A percentile compares a stretch with the other conserved stretches of the same genome.
phyloP scores from a whole-genome alignment of 2,888 invertebrate genomes.

The Microchrysa polita region DNA sequence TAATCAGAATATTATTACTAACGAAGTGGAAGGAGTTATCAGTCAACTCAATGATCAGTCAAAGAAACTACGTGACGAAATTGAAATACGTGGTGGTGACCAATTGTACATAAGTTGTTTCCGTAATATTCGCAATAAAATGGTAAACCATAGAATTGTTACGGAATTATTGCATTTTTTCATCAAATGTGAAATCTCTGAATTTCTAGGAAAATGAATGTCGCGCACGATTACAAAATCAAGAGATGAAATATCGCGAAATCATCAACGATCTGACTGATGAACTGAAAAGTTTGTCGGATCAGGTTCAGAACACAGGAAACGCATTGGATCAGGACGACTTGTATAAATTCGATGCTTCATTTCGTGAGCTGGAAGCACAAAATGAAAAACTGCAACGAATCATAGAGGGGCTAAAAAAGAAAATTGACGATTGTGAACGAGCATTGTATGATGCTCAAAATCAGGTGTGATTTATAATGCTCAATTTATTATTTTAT shows the following conservation, averaged over 20 bases:
- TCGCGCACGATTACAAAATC: slow-evolving; percentile 54
- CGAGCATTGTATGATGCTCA: background rate
- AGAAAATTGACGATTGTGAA: slow-evolving; percentile 27
- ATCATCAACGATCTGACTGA: slow-evolving; percentile 61
- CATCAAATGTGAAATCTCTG: too few species aligned
- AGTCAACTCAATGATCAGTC: slow-evolving; percentile 24
- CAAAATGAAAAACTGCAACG: slow-evolving; percentile 57
- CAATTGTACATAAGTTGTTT: slow-evolving; percentile 17
- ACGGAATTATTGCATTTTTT: too few species aligned
- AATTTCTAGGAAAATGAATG: slow-evolving; percentile 39
- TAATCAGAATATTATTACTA: background rate
- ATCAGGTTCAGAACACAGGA: slow-evolving; percentile 58
- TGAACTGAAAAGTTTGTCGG: slow-evolving; percentile 59
- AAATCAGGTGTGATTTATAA: background rate
- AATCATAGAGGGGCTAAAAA: slow-evolving; percentile 52
- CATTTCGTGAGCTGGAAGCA: slow-evolving; percentile 54
- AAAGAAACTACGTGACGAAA: slow-evolving; percentile 1
- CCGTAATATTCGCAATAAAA: background rate
- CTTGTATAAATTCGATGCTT: slow-evolving; percentile 51
- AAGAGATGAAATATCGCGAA: slow-evolving; percentile 59
- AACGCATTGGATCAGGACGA: slow-evolving; percentile 51
- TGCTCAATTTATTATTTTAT: background rate
- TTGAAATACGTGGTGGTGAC: slow-evolving; percentile 24
- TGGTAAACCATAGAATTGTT: slow-evolving; percentile 21
- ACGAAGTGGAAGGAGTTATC: background rate